Evolutionary conservation across 2,888 invertebrate genomes (phyloP).

Genomic region (Pyrgus malvae): DNA sequence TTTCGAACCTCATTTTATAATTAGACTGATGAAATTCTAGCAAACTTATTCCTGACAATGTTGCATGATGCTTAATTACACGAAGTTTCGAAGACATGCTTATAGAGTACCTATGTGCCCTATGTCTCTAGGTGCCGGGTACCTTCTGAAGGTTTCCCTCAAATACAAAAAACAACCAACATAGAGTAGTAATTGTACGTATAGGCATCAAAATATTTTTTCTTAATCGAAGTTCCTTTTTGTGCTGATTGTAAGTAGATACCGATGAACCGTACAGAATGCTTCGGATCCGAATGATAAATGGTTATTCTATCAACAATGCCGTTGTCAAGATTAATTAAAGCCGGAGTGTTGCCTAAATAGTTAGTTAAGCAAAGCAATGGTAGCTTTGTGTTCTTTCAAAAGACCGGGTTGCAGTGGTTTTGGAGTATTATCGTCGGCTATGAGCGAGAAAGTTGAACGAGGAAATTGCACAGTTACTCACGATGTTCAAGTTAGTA

Average conservation of each 20-base stretch:
- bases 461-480: no score
- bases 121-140: no score
- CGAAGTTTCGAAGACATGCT: no score
- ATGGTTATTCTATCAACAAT: slow-evolving; percentile 68
- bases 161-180: no score
- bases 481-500: no score
- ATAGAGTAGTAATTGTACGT: no score
- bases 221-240: slow-evolving; percentile 6
- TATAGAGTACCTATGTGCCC: no score
- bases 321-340: slow-evolving; percentile 77
- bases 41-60: no score
- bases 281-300: slow-evolving; percentile 53
- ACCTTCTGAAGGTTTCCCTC: no score
- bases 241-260: slow-evolving; percentile 19
- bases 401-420: slow-evolving; percentile 14
- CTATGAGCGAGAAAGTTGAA: not conserved
- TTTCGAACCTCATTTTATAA: no score
- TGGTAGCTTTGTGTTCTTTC: slow-evolving; percentile 26
- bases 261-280: slow-evolving; percentile 19
- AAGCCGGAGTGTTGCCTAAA: slow-evolving; percentile 69
- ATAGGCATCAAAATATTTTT: not conserved
- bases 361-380: slow-evolving; percentile 67
- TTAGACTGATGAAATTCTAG: no score
- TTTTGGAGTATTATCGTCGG: not conserved
- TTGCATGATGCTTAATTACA: no score